Evolutionary conservation across 2,113 vertebrate species (phyloP).

Genomic region (Asarcornis scutulata): DNA sequence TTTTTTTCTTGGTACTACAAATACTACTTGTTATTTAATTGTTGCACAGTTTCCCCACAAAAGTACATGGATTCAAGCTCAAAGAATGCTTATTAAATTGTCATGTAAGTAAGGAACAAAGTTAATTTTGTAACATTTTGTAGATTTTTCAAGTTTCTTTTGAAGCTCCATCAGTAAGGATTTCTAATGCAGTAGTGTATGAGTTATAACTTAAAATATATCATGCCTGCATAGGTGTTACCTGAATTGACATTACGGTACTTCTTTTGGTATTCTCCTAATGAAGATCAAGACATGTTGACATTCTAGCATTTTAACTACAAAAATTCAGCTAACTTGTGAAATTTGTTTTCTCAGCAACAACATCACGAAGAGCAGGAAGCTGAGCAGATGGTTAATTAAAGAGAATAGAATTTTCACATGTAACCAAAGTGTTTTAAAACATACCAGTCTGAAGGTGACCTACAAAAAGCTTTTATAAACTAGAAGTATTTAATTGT

Average conservation of each 20-base stretch:
- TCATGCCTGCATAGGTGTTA: not conserved
- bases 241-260: not conserved
- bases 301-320: not conserved
- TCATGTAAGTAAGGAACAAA: not conserved
- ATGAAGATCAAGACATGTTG: not conserved
- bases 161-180: not conserved
- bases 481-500: not conserved
- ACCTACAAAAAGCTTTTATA: not conserved
- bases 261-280: not conserved
- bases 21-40: not conserved
- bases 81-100: not conserved
- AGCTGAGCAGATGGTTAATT: slow-evolving; percentile 23
- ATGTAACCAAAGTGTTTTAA: not conserved
- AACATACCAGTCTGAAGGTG: slow-evolving; percentile 1
- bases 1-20: not conserved
- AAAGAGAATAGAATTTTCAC: not conserved
- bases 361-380: not conserved
- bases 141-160: not conserved
- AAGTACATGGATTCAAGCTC: not conserved
- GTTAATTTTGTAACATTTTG: not conserved
- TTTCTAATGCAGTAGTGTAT: not conserved
- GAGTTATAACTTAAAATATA: not conserved
- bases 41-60: not conserved
- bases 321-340: not conserved
- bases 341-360: not conserved